Conservation (phyloP, 2,888 invertebrate species). For the Lagria hirta region DNA sequence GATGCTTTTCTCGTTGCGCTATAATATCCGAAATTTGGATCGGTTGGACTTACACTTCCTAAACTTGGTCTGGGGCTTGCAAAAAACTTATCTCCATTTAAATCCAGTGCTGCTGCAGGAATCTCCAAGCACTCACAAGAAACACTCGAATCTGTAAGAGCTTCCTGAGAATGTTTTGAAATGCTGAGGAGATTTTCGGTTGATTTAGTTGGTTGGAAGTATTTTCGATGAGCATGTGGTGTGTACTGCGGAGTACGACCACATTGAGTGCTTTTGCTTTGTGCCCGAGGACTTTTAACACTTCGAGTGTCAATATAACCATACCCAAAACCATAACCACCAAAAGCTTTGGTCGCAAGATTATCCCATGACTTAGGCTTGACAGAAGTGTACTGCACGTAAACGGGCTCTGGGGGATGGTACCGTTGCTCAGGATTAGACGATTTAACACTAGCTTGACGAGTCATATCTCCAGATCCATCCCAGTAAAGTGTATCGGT, state of each 20-base stretch:
- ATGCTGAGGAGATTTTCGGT: constrained; percentile 76
- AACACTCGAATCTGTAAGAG: constrained; percentile 66
- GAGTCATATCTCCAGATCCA: constrained; percentile 49
- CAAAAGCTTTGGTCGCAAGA: constrained; percentile 80
- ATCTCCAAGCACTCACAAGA: constrained; percentile 71
- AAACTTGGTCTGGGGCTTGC: constrained; percentile 50
- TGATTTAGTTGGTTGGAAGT: constrained; percentile 73
- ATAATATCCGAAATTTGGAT: constrained; percentile 54
- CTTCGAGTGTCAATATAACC: constrained; percentile 71
- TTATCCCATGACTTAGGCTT: constrained; percentile 93
- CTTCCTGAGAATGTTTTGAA: constrained; percentile 65
- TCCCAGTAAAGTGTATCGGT: constrained; percentile 89
- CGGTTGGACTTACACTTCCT: constrained; percentile 50
- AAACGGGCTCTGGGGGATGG: constrained; percentile 52
- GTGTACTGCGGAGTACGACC: constrained; percentile 55
- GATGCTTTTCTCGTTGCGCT: constrained; percentile 52
- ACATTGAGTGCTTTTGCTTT: constrained; percentile 34
- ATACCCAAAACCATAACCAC: constrained; percentile 85
- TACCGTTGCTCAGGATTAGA: constrained; percentile 52
- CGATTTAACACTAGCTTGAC: constrained; percentile 53
- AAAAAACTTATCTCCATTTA: constrained; percentile 47
- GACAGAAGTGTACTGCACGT: constrained; percentile 52
- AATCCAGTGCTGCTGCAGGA: constrained; percentile 41
- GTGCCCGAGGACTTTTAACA: constrained; percentile 36
- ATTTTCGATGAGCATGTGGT: constrained; percentile 54